Base-by-base conservation (phyloP, 2,797 vertebrate species). In the Enteromius argenteus region DNA sequence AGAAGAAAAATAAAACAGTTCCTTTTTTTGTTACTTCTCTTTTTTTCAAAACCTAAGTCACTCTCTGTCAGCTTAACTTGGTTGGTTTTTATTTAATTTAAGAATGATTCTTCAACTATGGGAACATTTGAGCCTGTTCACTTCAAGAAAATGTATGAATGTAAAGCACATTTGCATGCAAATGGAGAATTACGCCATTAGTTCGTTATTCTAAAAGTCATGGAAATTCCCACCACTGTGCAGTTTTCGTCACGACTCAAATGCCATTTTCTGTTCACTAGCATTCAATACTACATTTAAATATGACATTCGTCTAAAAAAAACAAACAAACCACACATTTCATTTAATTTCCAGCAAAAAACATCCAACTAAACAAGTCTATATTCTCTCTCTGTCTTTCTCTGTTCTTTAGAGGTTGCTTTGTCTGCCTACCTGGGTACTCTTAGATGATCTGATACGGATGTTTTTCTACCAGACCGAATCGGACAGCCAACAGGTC, bases 381-480 rank as follows among this genome's bases (percentile, higher is more conserved):
- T 77, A 6, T 62, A 37, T 11, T 27, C n/a, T 39, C 35, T 30
- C 68, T 67, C 11, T 42, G 39, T 42, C 9, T 44, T 44, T 44
- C 32, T 51, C 8, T 72, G 21, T 73, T 23, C 80, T 69, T 66
- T 90, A 99, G 98, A 95, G 88, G 86, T 90, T 99, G 49, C 96
- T 99, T 85, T 93, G 94, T 87, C 91, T 98, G 84, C 97, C 97
- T 0, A 91, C 91, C 68, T 97, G 96, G 95, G 91, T 98, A 69
- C 90, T 99, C 78, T 94, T 97, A 85, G 96, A 98, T 19, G 96
- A 98, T 51, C 86, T 94, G 1, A 90, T 98, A 69, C 91, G 97
- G 8, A 96, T 99, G 91, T 99, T 99, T 91, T 99, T 99, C 94
- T 97, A 98, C 89, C 98, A 99, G 91, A 96, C 94, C 0, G 80